Conservation (phyloP, 2,888 invertebrate genomes). For the Leptarthrus brevirostris region DNA sequence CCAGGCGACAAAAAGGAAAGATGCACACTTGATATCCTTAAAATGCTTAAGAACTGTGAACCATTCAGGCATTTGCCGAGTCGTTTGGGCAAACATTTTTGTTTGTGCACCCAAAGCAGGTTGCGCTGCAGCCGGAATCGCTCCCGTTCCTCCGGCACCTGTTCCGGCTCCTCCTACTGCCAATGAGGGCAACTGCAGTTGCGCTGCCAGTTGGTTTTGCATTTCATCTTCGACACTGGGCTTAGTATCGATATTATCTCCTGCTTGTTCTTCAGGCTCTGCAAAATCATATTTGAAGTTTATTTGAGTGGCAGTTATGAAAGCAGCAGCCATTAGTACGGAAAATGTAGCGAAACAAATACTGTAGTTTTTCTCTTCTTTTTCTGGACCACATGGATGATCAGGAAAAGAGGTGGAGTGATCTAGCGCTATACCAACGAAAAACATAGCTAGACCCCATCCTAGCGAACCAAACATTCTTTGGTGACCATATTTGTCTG, state of each 20-base stretch:
- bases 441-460: conserved; percentile 99
- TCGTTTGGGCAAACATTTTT: conserved; percentile 93
- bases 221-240: conserved; percentile 79
- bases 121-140: conserved; percentile 63
- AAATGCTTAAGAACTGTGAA: conserved; percentile 90
- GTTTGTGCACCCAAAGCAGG: conserved; percentile 71
- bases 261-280: conserved; percentile 67
- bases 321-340: conserved; percentile 94
- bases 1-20: conserved; percentile 96
- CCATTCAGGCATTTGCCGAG: conserved; percentile 93
- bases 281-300: conserved; percentile 73
- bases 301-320: conserved; percentile 87
- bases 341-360: conserved; percentile 98
- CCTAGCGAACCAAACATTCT: conserved; percentile 98
- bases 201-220: conserved; percentile 85
- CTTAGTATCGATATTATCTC: conserved; percentile 65
- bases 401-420: conserved; percentile 95
- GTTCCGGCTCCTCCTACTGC: conserved; percentile 67
- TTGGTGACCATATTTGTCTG: conserved; percentile 93
- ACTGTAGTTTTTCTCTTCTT: conserved; percentile 96
- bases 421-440: conserved; percentile 92
- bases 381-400: conserved; percentile 90
- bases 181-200: conserved; percentile 83
- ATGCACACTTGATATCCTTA: conserved; percentile 88
- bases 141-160: conserved; percentile 56